phyloP scores from a whole-genome alignment of 2,797 vertebrate species.

The Lagocephalus sceleratus region DNA sequence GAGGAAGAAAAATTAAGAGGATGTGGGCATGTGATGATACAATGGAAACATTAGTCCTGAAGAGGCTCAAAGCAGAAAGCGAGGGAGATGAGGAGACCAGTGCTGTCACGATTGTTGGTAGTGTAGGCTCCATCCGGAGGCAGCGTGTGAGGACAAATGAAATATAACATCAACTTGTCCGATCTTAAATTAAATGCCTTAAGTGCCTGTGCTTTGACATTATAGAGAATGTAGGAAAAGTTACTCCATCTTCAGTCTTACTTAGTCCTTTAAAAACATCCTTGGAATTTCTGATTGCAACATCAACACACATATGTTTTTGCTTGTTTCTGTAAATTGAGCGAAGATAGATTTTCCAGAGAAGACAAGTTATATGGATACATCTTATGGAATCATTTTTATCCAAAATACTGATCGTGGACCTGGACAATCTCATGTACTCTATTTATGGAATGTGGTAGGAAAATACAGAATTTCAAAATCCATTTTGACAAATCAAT shows the following conservation, averaged over 20 bases:
- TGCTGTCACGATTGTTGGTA: constrained; percentile 20
- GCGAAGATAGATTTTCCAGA: neutral
- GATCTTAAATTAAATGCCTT: neutral
- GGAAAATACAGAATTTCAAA: no score
- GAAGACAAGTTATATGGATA: no score
- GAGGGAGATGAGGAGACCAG: constrained; percentile 33
- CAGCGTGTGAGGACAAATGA: no score
- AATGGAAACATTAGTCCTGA: constrained; percentile 24
- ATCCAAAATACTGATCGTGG: no score
- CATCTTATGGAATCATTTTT: no score
- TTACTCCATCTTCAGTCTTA: constrained; percentile 33
- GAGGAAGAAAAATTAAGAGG: constrained; percentile 41
- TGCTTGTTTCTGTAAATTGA: constrained; percentile 30
- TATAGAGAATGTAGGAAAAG: neutral
- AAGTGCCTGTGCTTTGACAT: constrained; percentile 10
- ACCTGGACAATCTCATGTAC: no score
- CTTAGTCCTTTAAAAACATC: constrained; percentile 31
- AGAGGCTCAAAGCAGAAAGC: constrained; percentile 35
- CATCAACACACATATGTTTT: constrained; percentile 55
- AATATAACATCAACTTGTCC: no score
- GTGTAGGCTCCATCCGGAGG: no score
- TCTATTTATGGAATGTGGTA: no score
- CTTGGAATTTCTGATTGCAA: constrained; percentile 66
- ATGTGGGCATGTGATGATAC: constrained; percentile 48
- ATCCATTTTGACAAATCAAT: no score